A percentile compares a stretch with the other conserved stretches of the same genome.
These are phyloP conservation scores for Leptatherina wallacei DNA, from an alignment of 2,797 vertebrate species.

Conservation along the genomic window DNA sequence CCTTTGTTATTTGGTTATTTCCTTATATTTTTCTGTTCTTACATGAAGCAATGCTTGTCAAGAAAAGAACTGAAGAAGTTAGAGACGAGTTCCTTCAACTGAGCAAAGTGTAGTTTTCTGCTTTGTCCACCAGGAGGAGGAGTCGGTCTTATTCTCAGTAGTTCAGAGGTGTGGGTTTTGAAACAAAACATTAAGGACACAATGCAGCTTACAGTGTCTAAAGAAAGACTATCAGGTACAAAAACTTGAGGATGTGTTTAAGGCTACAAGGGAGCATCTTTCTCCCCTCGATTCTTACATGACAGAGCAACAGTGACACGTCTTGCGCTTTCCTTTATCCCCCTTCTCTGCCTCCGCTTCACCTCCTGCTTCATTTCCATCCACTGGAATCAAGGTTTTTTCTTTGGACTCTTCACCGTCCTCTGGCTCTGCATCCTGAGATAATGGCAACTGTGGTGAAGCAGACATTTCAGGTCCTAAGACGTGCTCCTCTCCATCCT, in stretches of 20 bases:
- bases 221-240: constrained; percentile 6
- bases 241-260: neutral
- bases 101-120: constrained; percentile 26
- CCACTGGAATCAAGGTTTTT: constrained; percentile 49
- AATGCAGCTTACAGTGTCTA: neutral
- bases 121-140: constrained; percentile 66
- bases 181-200: neutral
- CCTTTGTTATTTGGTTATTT: neutral
- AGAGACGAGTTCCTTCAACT: neutral
- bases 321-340: constrained; percentile 60
- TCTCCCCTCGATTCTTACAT: constrained; percentile 66
- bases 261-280: constrained; percentile 3
- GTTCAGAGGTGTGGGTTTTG: neutral
- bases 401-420: constrained; percentile 16
- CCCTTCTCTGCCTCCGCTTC: constrained; percentile 37
- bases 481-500: constrained; percentile 72
- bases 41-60: constrained; percentile 7
- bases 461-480: constrained; percentile 18
- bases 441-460: constrained; percentile 1
- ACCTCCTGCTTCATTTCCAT: constrained; percentile 32
- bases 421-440: constrained; percentile 14
- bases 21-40: neutral
- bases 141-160: constrained; percentile 40
- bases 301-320: constrained; percentile 80
- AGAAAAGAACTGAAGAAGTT: neutral